Evolutionary conservation across 2,797 vertebrate genomes (phyloP), one percentile per base, ranked within the genome.

Genomic region (Alosa sapidissima): DNA sequence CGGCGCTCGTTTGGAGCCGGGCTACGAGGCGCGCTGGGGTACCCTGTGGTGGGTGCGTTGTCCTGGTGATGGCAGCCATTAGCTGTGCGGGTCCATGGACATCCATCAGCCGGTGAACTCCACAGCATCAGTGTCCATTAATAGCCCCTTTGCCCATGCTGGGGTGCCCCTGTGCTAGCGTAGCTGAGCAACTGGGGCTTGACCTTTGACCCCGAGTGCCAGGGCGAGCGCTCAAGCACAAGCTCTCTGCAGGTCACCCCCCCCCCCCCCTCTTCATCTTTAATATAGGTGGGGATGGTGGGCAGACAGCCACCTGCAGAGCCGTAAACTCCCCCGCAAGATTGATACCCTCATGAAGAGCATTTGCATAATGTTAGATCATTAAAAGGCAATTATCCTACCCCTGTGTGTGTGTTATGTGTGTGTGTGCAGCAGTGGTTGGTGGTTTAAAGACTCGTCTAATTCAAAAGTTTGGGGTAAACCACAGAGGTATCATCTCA

Each of bases 351-450:
- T 91, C 87, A 88, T 91, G 88, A 94, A 92, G 89, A 90, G 58
- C 85, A 95, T 96, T 94, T 93, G 92, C 94, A 94, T 95, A 95
- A 96, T 95, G 92, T 91, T 90, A 94, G 93, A 93, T 94, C 94
- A 94, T 96, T 95, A 95, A 95, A 95, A 95, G 92, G 89, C 92
- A 93, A 95, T 95, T 95, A 95, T 89, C 87, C 82, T 83, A 68
- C 84, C 86, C 84, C 87, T 78, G 72, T 47, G 36, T 78, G 16
- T 78, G 72, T 47, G 72, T 21, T 68, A n/a, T 68, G 62, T 72
- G 65, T 72, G 65, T 72, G 65, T 36, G 52, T 19, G 52, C 19
- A 21, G 19, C 19, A 58, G 55, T 62, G 58, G 72, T 78, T 14
- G 72, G 72, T 78, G 72, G 41, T 45, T 78, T 75, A 78, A 16